phyloP scores from a whole-genome alignment of 2,797 vertebrate genomes.

The Microtus obscurus region DNA sequence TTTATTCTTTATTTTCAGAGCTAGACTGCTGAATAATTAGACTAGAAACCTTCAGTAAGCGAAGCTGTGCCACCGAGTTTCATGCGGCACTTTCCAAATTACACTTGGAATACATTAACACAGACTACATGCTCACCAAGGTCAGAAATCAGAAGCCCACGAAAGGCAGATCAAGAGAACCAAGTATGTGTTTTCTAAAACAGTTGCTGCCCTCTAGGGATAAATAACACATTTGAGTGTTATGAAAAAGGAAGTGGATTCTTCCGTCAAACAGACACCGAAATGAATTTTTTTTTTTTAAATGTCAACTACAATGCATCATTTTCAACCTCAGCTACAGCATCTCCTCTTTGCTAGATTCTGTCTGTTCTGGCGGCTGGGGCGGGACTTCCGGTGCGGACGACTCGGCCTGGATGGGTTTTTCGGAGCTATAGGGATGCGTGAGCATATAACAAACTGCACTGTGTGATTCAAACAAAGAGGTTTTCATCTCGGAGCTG shows the following conservation, averaged over 20 bases:
- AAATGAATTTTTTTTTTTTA: not conserved
- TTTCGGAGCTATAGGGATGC: not conserved
- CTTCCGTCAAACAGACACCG: not conserved
- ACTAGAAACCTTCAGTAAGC: slow-evolving; percentile 47
- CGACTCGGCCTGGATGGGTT: not conserved
- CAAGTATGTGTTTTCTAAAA: slow-evolving; percentile 66
- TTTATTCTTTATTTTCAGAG: slow-evolving; percentile 73
- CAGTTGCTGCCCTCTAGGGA: slow-evolving; percentile 35
- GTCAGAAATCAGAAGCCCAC: slow-evolving; percentile 50
- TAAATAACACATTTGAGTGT: slow-evolving; percentile 55
- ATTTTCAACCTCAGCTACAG: slow-evolving; percentile 24
- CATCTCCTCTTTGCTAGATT: slow-evolving; percentile 3
- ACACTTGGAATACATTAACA: slow-evolving; percentile 56
- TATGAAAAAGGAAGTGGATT: slow-evolving; percentile 13
- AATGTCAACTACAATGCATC: not conserved
- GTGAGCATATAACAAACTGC: not conserved
- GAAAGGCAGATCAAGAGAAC: slow-evolving; percentile 50
- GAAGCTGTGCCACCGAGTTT: slow-evolving; percentile 31
- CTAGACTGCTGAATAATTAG: slow-evolving; percentile 65
- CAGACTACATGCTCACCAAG: slow-evolving; percentile 55
- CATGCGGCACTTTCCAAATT: slow-evolving; percentile 48
- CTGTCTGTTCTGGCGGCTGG: slow-evolving; percentile 1
- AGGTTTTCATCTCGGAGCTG: not conserved
- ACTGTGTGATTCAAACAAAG: slow-evolving; percentile 22
- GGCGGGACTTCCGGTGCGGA: slow-evolving; percentile 21